Conservation (phyloP, 2,888 invertebrate species). For the Acrobasis suavella region DNA sequence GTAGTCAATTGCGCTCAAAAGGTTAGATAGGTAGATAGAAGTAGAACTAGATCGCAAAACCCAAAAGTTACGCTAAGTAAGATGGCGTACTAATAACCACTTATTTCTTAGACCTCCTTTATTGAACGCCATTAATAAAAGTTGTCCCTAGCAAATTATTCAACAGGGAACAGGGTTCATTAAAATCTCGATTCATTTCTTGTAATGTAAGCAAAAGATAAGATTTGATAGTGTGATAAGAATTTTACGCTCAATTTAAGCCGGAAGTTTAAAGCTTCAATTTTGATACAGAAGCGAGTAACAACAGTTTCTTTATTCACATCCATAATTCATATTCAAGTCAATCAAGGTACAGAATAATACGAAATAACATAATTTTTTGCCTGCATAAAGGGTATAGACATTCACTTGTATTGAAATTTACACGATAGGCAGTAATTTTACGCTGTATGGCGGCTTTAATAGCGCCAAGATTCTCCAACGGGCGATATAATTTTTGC, state of each 20-base stretch:
- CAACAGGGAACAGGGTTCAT: too few relatives aligned
- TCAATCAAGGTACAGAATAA: conserved; percentile 54
- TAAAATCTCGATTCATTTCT: too few relatives aligned
- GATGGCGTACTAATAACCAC: too few relatives aligned
- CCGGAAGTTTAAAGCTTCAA: conserved; percentile 52
- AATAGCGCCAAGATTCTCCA: conserved; percentile 58
- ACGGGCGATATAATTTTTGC: conserved; percentile 64
- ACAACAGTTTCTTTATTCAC: conserved; percentile 54
- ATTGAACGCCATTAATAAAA: too few relatives aligned
- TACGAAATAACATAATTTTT: conserved; percentile 55
- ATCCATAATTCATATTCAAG: conserved; percentile 65
- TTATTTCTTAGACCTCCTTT: too few relatives aligned
- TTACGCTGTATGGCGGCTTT: conserved; percentile 74
- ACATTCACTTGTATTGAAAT: conserved; percentile 72
- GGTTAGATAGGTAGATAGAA: too few relatives aligned
- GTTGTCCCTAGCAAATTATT: too few relatives aligned
- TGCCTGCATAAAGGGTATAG: conserved; percentile 55
- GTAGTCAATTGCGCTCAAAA: too few relatives aligned
- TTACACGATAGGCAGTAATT: conserved; percentile 75
- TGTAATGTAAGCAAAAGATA: conserved; percentile 1
- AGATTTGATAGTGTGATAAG: conserved; percentile 34
- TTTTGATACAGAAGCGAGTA: conserved; percentile 54
- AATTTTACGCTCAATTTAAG: conserved; percentile 70
- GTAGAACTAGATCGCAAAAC: too few relatives aligned
- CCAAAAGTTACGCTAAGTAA: too few relatives aligned